Conservation (phyloP, 2,888 invertebrate genomes). For the Eulithis testata region DNA sequence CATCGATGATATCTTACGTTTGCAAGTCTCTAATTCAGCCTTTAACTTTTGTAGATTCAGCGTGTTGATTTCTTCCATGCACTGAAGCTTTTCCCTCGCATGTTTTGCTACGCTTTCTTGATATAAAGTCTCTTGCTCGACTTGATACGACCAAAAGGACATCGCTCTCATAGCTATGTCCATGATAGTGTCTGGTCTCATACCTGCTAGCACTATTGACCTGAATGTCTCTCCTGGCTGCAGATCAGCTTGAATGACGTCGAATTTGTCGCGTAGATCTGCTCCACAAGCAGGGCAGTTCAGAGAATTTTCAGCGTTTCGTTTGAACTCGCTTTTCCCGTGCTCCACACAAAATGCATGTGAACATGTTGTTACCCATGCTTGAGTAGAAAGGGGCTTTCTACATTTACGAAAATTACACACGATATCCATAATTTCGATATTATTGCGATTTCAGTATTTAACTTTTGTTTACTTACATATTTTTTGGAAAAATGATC, state of each 20-base stretch:
- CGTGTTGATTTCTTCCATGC: slow-evolving; percentile 75
- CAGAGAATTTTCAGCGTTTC: slow-evolving; percentile 72
- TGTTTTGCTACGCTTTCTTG: slow-evolving; percentile 79
- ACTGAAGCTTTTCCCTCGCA: slow-evolving; percentile 73
- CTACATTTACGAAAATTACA: slow-evolving; percentile 83
- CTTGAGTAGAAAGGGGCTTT: slow-evolving; percentile 73
- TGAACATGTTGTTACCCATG: slow-evolving; percentile 83
- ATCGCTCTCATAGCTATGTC: slow-evolving; percentile 83
- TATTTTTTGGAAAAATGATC: too few relatives aligned
- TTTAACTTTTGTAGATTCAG: slow-evolving; percentile 76
- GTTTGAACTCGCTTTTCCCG: slow-evolving; percentile 78
- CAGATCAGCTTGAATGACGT: slow-evolving; percentile 81
- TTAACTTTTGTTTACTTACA: background rate
- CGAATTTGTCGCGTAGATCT: slow-evolving; percentile 79
- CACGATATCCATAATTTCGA: slow-evolving; percentile 65
- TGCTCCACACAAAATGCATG: slow-evolving; percentile 84
- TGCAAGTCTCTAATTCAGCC: slow-evolving; percentile 76
- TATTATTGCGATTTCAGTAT: background rate
- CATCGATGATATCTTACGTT: slow-evolving; percentile 72
- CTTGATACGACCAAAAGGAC: slow-evolving; percentile 83
- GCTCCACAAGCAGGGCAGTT: slow-evolving; percentile 81
- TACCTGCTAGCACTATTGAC: slow-evolving; percentile 80
- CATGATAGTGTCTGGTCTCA: slow-evolving; percentile 82
- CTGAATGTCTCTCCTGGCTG: slow-evolving; percentile 81
- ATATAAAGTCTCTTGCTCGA: slow-evolving; percentile 80